Evolutionary conservation across 2,797 vertebrate genomes (phyloP).

Genomic region (Sardinella longiceps): DNA sequence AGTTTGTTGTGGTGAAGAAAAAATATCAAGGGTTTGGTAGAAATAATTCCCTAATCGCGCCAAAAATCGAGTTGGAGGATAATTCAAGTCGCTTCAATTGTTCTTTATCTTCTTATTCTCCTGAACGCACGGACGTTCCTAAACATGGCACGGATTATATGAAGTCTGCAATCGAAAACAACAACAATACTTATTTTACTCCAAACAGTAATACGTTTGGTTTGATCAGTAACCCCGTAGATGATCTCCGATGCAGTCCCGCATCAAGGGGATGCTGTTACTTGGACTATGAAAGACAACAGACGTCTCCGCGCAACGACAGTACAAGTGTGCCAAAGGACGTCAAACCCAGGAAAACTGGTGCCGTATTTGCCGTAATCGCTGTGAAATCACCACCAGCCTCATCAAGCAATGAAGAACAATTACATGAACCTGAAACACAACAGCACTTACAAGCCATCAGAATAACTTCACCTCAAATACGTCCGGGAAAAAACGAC

Average conservation of each 20-base stretch:
- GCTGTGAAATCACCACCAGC: constrained; percentile 65
- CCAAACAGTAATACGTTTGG: constrained; percentile 31
- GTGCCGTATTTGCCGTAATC: constrained; percentile 72
- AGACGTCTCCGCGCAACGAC: not conserved
- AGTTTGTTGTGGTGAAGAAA: constrained; percentile 83
- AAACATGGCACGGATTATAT: not conserved
- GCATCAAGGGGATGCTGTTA: constrained; percentile 11
- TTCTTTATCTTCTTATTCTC: constrained; percentile 42
- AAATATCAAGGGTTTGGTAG: constrained; percentile 66
- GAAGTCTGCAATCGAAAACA: constrained; percentile 34
- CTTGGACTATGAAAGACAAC: constrained; percentile 10
- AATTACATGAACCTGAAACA: constrained; percentile 25
- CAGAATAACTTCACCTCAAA: constrained; percentile 57
- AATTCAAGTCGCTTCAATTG: constrained; percentile 40
- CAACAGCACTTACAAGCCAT: constrained; percentile 66
- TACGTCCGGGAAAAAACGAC: constrained; percentile 7
- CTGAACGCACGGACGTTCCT: not conserved
- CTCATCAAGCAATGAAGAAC: constrained; percentile 34
- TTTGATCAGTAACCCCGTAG: not conserved
- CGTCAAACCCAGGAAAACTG: constrained; percentile 55
- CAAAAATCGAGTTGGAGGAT: constrained; percentile 47
- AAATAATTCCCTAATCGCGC: constrained; percentile 38
- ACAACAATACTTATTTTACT: constrained; percentile 53
- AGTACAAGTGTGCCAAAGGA: constrained; percentile 60
- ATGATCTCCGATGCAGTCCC: constrained; percentile 1